phyloP scores from a whole-genome alignment of 2,113 vertebrate genomes.

The Bos javanicus region DNA sequence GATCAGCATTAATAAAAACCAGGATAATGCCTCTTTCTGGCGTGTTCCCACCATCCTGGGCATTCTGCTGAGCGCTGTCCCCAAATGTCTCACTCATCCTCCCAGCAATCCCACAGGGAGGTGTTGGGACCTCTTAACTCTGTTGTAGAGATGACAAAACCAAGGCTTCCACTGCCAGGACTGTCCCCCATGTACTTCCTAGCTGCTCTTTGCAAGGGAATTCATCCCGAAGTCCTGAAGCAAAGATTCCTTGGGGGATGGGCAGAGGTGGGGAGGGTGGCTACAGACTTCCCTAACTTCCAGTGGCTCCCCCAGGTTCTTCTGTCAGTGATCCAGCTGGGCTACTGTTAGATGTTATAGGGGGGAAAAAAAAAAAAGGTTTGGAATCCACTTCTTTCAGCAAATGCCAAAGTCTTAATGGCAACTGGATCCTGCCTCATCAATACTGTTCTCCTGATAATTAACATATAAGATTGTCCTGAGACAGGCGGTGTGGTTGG shows the following conservation, averaged over 20 bases:
- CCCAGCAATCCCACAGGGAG: neutral
- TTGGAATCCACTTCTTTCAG: neutral
- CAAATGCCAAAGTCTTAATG: neutral
- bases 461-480: accelerated
- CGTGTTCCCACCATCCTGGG: neutral
- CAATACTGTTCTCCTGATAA: neutral
- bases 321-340: neutral
- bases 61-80: neutral
- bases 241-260: neutral
- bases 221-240: neutral
- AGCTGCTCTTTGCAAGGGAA: neutral
- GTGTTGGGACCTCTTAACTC: neutral
- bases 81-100: neutral
- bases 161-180: neutral
- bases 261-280: too few relatives aligned
- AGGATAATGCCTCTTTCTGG: accelerated
- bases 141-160: neutral
- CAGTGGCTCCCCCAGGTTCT: neutral
- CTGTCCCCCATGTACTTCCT: neutral
- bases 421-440: neutral
- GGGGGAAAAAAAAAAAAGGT: accelerated
- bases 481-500: neutral
- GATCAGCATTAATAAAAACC: neutral
- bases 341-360: neutral
- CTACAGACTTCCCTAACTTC: too few relatives aligned